A percentile compares a stretch with the other conserved stretches of the same genome.
Evolutionary conservation across 2,888 invertebrate species (phyloP).

Genomic region (Plagodis dolabraria): DNA sequence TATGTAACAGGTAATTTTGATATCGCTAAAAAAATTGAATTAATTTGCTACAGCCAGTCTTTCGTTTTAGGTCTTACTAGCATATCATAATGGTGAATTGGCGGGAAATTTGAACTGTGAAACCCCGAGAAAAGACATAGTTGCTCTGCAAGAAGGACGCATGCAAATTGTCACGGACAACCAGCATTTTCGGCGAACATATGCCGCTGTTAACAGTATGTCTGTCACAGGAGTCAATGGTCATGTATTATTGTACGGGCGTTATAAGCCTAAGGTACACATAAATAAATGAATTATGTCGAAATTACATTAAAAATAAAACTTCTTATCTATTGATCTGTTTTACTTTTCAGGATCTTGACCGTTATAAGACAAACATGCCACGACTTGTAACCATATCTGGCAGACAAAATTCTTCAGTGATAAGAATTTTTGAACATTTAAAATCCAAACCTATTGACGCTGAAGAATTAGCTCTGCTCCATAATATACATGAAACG

Average conservation of each 20-base stretch:
- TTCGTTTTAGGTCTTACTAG: conserved; percentile 69
- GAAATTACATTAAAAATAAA: background rate
- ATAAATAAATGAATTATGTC: background rate
- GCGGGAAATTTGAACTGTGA: conserved; percentile 89
- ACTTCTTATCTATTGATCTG: background rate
- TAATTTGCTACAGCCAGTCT: no score
- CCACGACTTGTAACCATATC: conserved; percentile 61
- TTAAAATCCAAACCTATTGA: conserved; percentile 61
- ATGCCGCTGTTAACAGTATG: conserved; percentile 57
- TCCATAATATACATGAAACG: conserved; percentile 61
- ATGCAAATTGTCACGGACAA: conserved; percentile 84
- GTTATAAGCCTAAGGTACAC: conserved; percentile 55
- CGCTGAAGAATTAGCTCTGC: conserved; percentile 62
- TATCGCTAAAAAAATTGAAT: no score
- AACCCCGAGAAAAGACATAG: conserved; percentile 76
- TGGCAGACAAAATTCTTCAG: conserved; percentile 55
- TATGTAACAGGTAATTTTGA: no score
- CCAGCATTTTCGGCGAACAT: conserved; percentile 81
- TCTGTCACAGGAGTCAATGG: conserved; percentile 59
- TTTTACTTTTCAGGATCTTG: conserved; percentile 45
- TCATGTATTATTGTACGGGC: conserved; percentile 56
- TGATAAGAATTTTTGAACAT: conserved; percentile 49
- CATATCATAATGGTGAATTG: conserved; percentile 87
- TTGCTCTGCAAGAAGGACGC: conserved; percentile 76
- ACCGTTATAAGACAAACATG: conserved; percentile 54